Base-by-base conservation (phyloP, 2,797 vertebrate species). In the Parauchenoglanis punctatus region DNA sequence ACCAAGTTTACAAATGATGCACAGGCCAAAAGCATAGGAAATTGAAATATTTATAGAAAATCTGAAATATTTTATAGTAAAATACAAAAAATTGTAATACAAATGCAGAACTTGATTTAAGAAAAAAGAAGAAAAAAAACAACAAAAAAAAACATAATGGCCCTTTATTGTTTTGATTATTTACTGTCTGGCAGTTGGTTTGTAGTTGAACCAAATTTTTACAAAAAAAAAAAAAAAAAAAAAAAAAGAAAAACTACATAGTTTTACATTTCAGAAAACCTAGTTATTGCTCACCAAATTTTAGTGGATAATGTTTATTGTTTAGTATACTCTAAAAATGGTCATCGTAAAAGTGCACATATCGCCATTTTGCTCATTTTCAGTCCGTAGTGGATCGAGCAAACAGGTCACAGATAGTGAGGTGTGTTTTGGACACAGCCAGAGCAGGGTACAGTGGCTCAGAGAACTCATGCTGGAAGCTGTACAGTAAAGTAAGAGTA, bases 401-500 rank as follows among this genome's bases (percentile, higher is more conserved):
- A 84, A 90, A 93, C 46, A 93, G 75, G n/a, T 92, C 83, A n/a
- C 90, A 89, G 70, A 93, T 68, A 31, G 83, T 78, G 23, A 93
- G 85, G 35, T 86, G 81, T 0, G 91, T 90, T 88, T 92, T 93
- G 52, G 91, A 92, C 63, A 90, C 89, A 0, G 91, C 90, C 86
- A 94, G 84, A 0, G 92, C 93, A 10, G 92, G 96, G 88, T 93
- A 95, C 3, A 97, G 92, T 3, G 94, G 93, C 61, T 91, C 91
- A 8, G 88, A 90, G 85, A 97, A 96, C 0, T 52, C 83, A 44
- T 95, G 94, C 87, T 93, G 89, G 87, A 91, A 97, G 49, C 93
- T 92, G 91, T 96, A 93, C 84, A 96, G 92, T n/a, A 95, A 89
- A 84, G 65, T 91, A 40, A 96, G 91, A 90, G 90, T 91, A 87